phyloP scores from a whole-genome alignment of 1,140 invertebrate genomes.

The Trichonephila clavata region DNA sequence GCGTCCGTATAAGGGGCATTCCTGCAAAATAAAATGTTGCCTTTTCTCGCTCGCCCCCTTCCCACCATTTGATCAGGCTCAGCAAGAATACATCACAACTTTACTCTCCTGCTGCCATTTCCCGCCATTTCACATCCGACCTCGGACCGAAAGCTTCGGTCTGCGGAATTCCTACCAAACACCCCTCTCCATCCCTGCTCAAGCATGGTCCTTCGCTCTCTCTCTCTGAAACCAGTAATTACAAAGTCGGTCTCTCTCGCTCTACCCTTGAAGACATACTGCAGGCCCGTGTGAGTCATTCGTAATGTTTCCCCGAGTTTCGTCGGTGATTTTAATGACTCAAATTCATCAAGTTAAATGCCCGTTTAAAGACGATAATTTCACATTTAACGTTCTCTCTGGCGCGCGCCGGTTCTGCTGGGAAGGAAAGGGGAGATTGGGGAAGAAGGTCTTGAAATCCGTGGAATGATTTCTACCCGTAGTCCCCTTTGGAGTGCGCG shows the following conservation, averaged over 20 bases:
- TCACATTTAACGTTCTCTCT: conserved; percentile 54
- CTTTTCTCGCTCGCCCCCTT: neutral
- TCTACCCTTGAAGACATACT: neutral
- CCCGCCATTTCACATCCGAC: conserved; percentile 53
- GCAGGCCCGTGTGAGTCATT: conserved; percentile 53
- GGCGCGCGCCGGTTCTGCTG: neutral
- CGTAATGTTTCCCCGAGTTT: conserved; percentile 65
- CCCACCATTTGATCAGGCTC: conserved; percentile 10
- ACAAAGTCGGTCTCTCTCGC: conserved; percentile 30
- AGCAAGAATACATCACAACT: neutral
- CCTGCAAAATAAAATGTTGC: conserved; percentile 38
- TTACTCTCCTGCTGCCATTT: conserved; percentile 21
- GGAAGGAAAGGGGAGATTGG: neutral
- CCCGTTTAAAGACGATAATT: conserved; percentile 72
- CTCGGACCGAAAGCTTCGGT: conserved; percentile 30
- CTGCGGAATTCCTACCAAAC: conserved; percentile 24
- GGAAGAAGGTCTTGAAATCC: conserved; percentile 18
- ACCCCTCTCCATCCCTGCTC: neutral
- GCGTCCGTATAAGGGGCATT: conserved; percentile 15
- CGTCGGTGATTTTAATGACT: conserved; percentile 68
- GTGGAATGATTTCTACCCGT: conserved; percentile 21
- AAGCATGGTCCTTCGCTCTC: conserved; percentile 2
- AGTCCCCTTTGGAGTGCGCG: neutral
- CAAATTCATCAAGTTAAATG: conserved; percentile 74
- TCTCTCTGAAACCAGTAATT: conserved; percentile 22